These are phyloP conservation scores for Gastrophysa polygoni DNA, from an alignment of 2,888 invertebrate species.

Conservation along the genomic window DNA sequence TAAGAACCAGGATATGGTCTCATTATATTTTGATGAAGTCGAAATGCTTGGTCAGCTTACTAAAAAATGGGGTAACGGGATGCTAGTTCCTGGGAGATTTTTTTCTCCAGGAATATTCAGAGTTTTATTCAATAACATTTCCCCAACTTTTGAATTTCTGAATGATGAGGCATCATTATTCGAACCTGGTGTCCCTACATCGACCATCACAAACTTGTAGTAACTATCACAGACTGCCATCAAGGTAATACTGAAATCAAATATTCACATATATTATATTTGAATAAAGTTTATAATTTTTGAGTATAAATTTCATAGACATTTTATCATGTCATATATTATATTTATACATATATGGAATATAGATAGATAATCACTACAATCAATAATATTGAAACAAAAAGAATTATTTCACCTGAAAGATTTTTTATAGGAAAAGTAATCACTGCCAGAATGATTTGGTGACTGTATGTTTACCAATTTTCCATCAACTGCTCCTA, in stretches of 20 bases:
- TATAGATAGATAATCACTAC: no score
- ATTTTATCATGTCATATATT: no score
- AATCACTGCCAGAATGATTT: slow-evolving; percentile 15
- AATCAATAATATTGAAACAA: no score
- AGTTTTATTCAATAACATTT: slow-evolving; percentile 2
- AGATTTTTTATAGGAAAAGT: slow-evolving; percentile 22
- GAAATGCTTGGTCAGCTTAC: slow-evolving; percentile 23
- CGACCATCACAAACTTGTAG: no score
- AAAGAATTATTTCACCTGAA: no score
- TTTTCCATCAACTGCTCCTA: slow-evolving; percentile 27
- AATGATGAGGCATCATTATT: slow-evolving; percentile 12
- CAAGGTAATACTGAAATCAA: no score
- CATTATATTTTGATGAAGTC: slow-evolving; percentile 21
- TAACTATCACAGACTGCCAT: no score
- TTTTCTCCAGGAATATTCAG: slow-evolving; percentile 2
- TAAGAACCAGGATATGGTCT: slow-evolving; percentile 19
- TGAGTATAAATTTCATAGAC: no score
- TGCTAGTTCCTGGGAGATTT: slow-evolving; percentile 9
- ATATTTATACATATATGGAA: no score
- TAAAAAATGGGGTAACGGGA: slow-evolving; percentile 17
- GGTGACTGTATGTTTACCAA: slow-evolving; percentile 17
- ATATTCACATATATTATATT: no score
- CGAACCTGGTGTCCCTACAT: neutral
- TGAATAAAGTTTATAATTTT: no score
- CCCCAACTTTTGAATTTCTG: neutral